These are phyloP conservation scores for Eubucco bourcierii DNA, from an alignment of 2,113 vertebrate species.

Conservation along the genomic window DNA sequence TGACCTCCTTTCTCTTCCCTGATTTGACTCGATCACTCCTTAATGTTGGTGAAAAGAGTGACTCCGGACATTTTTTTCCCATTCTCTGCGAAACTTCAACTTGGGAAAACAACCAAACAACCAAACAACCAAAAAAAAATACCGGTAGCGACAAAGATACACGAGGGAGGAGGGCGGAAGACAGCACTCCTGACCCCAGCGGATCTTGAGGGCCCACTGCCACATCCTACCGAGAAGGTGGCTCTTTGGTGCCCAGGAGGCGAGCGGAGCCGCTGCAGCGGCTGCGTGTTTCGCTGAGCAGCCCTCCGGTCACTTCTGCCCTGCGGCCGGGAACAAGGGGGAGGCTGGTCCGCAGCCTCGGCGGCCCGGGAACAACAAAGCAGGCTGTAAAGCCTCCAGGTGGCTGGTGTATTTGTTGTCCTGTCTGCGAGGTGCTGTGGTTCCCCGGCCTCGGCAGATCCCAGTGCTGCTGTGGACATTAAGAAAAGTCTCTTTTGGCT, in stretches of 20 bases:
- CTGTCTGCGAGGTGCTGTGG: slow-evolving; percentile 70
- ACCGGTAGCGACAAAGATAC: background rate
- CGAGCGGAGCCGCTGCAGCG: background rate
- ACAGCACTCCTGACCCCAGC: background rate
- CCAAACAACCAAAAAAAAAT: background rate
- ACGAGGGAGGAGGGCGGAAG: too few species aligned
- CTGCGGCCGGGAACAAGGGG: background rate
- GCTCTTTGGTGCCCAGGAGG: background rate
- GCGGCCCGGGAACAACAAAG: slow-evolving; percentile 66
- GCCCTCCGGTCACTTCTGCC: background rate
- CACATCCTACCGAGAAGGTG: background rate
- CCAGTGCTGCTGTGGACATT: slow-evolving; percentile 69
- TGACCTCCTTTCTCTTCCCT: background rate
- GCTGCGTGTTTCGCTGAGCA: background rate
- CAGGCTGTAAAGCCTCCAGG: slow-evolving; percentile 74
- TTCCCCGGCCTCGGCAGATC: slow-evolving; percentile 67
- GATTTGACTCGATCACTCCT: slow-evolving; percentile 9
- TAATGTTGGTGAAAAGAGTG: background rate
- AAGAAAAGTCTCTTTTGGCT: slow-evolving; percentile 78
- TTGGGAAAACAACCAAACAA: background rate
- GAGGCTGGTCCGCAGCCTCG: background rate
- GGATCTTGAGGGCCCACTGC: background rate
- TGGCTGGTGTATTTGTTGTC: slow-evolving; percentile 74
- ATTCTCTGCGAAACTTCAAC: background rate
- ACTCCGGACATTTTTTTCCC: background rate